These are phyloP conservation scores for Eugnorisma glareosa DNA, from an alignment of 2,888 invertebrate genomes.

Conservation along the genomic window DNA sequence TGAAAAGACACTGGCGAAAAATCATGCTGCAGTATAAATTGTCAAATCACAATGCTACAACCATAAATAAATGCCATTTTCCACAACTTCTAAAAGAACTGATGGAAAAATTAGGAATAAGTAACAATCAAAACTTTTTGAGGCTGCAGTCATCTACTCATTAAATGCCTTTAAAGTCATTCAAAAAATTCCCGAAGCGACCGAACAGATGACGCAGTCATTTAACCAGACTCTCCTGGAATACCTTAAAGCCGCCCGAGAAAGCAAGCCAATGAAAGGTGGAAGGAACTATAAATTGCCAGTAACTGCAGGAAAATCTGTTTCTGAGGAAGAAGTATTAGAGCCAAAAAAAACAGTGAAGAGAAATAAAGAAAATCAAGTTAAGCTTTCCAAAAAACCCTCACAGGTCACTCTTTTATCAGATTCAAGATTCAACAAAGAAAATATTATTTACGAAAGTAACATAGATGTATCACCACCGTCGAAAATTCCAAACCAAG, in stretches of 20 bases:
- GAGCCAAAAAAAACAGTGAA: background rate
- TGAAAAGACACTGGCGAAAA: too few relatives aligned
- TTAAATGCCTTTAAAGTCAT: constrained; percentile 2
- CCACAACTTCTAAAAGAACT: constrained; percentile 1
- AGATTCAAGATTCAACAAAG: background rate
- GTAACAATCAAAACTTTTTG: background rate
- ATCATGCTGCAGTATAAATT: too few relatives aligned
- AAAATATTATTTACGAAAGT: background rate
- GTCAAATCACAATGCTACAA: too few relatives aligned
- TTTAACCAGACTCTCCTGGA: too few relatives aligned
- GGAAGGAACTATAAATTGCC: too few relatives aligned
- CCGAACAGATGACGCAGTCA: background rate
- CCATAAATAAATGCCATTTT: constrained; percentile 3
- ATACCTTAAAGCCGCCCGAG: too few relatives aligned
- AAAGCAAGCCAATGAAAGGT: too few relatives aligned
- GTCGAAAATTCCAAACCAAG: background rate
- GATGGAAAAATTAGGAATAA: background rate
- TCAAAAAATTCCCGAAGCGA: constrained; percentile 3
- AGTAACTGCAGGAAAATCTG: constrained; percentile 1
- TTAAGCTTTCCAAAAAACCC: background rate
- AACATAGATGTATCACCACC: background rate
- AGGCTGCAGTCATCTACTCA: background rate
- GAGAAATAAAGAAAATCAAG: constrained; percentile 1
- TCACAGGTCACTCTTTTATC: background rate
- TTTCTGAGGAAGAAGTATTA: constrained; percentile 1